A percentile compares a stretch with the other conserved stretches of the same genome.
Evolutionary conservation across 2,113 vertebrate species (phyloP).

Genomic region (Cebidichthys violaceus): DNA sequence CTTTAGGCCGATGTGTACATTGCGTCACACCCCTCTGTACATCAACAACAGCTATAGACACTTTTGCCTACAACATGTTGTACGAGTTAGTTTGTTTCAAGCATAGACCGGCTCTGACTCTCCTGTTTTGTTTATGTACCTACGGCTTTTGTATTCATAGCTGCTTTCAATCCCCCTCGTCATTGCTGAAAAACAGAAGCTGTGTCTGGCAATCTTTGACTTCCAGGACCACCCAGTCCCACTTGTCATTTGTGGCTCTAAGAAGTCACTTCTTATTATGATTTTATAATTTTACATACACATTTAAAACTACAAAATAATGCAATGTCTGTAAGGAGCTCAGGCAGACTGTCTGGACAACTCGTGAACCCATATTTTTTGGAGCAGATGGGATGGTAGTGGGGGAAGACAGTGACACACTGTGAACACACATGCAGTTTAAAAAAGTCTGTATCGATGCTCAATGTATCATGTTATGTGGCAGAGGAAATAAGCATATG

Average conservation of each 20-base stretch:
- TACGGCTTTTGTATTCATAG: conserved; percentile 59
- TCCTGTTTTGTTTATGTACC: neutral
- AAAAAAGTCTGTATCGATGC: conserved; percentile 24
- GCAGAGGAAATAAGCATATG: conserved; percentile 11
- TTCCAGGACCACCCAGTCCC: conserved; percentile 59
- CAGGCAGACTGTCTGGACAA: conserved; percentile 39
- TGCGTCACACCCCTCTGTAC: neutral
- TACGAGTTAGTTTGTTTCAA: conserved; percentile 2
- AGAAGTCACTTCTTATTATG: conserved; percentile 25
- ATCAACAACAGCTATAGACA: conserved; percentile 24
- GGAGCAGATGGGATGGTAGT: conserved; percentile 54
- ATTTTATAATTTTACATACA: conserved; percentile 14
- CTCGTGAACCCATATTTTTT: conserved; percentile 41
- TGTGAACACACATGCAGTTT: neutral
- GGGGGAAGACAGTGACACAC: conserved; percentile 32
- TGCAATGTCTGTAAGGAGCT: conserved; percentile 22
- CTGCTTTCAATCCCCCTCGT: conserved; percentile 53
- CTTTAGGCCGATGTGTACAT: neutral
- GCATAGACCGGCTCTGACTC: neutral
- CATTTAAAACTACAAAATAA: conserved; percentile 16
- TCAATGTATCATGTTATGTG: conserved; percentile 30
- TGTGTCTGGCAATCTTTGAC: conserved; percentile 52
- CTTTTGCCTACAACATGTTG: neutral
- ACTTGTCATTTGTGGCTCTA: conserved; percentile 12
- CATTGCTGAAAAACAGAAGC: conserved; percentile 46